Evolutionary conservation across 1,140 invertebrate species (phyloP).

Genomic region (Euura saliciscinereae): DNA sequence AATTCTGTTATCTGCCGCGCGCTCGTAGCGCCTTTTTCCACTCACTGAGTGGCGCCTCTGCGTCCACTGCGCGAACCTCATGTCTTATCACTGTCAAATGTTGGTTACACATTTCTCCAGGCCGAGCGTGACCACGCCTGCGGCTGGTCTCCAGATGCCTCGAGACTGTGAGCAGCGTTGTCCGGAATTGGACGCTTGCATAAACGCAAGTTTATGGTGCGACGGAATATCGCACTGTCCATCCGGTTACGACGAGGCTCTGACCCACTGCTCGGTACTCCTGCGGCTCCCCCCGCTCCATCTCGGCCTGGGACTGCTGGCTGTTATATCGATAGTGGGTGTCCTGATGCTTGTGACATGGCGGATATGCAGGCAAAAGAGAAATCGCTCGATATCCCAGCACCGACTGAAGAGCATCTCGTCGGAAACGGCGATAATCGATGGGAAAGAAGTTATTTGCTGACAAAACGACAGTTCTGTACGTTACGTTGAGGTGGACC

Average conservation of each 20-base stretch:
- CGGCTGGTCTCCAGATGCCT: slow-evolving; percentile 65
- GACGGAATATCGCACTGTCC: slow-evolving; percentile 86
- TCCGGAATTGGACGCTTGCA: slow-evolving; percentile 86
- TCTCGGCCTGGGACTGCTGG: slow-evolving; percentile 63
- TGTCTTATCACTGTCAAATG: too few relatives aligned
- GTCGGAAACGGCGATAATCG: slow-evolving; percentile 78
- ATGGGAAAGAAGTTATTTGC: slow-evolving; percentile 88
- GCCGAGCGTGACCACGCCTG: slow-evolving; percentile 48
- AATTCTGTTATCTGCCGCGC: too few relatives aligned
- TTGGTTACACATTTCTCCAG: slow-evolving; percentile 31
- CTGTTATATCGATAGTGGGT: slow-evolving; percentile 45
- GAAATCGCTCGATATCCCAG: slow-evolving; percentile 70
- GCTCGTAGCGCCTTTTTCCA: too few relatives aligned
- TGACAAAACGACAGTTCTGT: slow-evolving; percentile 93
- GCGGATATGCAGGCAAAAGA: slow-evolving; percentile 68
- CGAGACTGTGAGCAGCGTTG: slow-evolving; percentile 81
- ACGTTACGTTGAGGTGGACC: slow-evolving; percentile 86
- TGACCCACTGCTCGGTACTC: slow-evolving; percentile 77
- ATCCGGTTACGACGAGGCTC: slow-evolving; percentile 84
- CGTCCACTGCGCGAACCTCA: too few relatives aligned
- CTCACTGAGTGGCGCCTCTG: too few relatives aligned
- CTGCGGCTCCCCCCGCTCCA: slow-evolving; percentile 76
- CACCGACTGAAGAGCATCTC: slow-evolving; percentile 77
- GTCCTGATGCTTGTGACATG: slow-evolving; percentile 58
- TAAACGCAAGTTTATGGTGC: slow-evolving; percentile 87